These are phyloP conservation scores for Octopus bimaculoides DNA, from an alignment of 1,140 invertebrate species.

Conservation along the genomic window DNA sequence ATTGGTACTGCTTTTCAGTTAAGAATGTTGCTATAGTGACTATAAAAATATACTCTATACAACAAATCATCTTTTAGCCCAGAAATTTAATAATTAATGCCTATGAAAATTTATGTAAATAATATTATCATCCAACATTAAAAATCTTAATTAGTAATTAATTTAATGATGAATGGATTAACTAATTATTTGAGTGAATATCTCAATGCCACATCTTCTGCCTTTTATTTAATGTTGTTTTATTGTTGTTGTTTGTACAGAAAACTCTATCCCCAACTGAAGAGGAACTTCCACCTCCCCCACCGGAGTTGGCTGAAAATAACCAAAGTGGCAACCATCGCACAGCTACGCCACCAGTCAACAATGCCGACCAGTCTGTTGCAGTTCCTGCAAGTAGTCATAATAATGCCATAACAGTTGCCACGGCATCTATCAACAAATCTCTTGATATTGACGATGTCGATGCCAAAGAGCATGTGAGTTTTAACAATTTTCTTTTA, in stretches of 20 bases:
- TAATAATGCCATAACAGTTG: conserved; percentile 14
- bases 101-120: too few relatives aligned
- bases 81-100: too few relatives aligned
- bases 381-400: background rate
- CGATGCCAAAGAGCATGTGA: conserved; percentile 9
- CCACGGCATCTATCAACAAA: conserved; percentile 9
- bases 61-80: too few relatives aligned
- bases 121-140: too few relatives aligned
- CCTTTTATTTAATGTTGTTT: too few relatives aligned
- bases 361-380: conserved; percentile 12
- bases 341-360: conserved; percentile 11
- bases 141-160: too few relatives aligned
- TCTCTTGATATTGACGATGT: conserved; percentile 19
- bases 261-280: conserved; percentile 35
- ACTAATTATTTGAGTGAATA: too few relatives aligned
- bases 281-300: conserved; percentile 44
- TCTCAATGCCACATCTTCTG: too few relatives aligned
- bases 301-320: conserved; percentile 28
- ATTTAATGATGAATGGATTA: too few relatives aligned
- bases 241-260: conserved; percentile 10
- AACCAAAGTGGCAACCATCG: conserved; percentile 24
- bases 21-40: too few relatives aligned
- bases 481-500: background rate
- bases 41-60: too few relatives aligned
- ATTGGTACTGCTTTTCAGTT: too few relatives aligned